Base-by-base conservation (phyloP, 2,888 invertebrate genomes). In the Lamellibrachia satsuma region DNA sequence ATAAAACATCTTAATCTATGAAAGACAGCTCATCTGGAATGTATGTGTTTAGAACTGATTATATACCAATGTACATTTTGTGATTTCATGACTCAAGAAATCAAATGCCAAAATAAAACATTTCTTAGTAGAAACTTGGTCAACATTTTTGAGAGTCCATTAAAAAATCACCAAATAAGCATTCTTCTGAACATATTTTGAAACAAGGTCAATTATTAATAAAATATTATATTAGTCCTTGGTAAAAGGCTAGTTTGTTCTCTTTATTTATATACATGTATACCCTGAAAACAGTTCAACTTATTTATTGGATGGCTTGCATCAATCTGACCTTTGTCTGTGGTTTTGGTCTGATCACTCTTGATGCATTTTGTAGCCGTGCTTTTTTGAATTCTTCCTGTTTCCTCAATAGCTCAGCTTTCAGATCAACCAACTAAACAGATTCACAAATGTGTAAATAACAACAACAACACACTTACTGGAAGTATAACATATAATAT, bases 351-450 rank as follows among this genome's bases (percentile, higher is more conserved):
- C 60, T 91, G 57, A 93, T 91, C 7, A 11, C 11, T 22, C 92
- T 52, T 39, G 92, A n/a, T 55, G 90, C 90, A 90, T 52, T 91
- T 22, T 94, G 94, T 90, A 95, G 93, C 93, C 95, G 95, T 93
- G 95, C 94, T 90, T 94, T 94, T 92, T 95, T 95, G 1, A 98
- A 97, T 96, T 99, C 98, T 95, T 98, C 98, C 96, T 98, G 98
- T 96, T 99, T 99, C 94, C 98, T 97, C 91, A 98, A 96, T 27
- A 99, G 97, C 96, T 99, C 99, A 0, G 99, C 99, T 97, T 99
- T 99, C 93, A 99, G 94, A 92, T 97, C 97, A n/a, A 97, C 95
- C 93, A 97, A 94, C 96, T 97, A 94, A 92, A 95, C 93, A 91
- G 75, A 75, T 22, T 75, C 22, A 75, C 22, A 75, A 55, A 55